Conservation (phyloP, 2,797 vertebrate species). For the Novumbra hubbsi region DNA sequence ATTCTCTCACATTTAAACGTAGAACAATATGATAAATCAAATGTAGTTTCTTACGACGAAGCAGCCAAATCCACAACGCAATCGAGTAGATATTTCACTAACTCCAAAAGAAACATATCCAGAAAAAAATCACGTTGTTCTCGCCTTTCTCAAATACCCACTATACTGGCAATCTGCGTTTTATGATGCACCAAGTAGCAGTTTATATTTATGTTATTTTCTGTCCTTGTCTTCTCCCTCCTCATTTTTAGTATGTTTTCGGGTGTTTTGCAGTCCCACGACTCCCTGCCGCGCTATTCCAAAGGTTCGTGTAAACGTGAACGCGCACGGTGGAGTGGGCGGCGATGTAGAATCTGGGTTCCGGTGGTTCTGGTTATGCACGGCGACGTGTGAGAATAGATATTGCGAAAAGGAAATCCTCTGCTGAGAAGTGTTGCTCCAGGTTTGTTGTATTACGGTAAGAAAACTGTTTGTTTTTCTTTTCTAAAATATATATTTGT, state of each 20-base stretch:
- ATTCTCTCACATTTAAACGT: neutral
- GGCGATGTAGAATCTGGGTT: conserved; percentile 13
- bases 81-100: conserved; percentile 40
- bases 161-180: conserved; percentile 16
- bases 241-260: conserved; percentile 38
- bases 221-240: conserved; percentile 41
- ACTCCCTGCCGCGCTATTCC: conserved; percentile 23
- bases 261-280: conserved; percentile 46
- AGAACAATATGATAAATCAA: neutral
- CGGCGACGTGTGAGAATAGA: conserved; percentile 28
- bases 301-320: conserved; percentile 24
- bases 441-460: conserved; percentile 28
- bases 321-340: conserved; percentile 22
- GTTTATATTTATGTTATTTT: conserved; percentile 43
- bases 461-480: neutral
- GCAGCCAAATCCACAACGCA: conserved; percentile 21
- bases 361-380: conserved; percentile 36
- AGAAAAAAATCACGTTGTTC: conserved; percentile 36
- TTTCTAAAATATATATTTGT: neutral
- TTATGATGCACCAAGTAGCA: conserved; percentile 17
- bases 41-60: conserved; percentile 16
- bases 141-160: conserved; percentile 35
- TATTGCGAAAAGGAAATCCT: conserved; percentile 5
- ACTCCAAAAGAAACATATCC: conserved; percentile 48
- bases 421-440: neutral